A percentile compares a stretch with the other conserved stretches of the same genome.
Evolutionary conservation across 2,797 vertebrate species (phyloP).

Genomic region (Falco concolor): DNA sequence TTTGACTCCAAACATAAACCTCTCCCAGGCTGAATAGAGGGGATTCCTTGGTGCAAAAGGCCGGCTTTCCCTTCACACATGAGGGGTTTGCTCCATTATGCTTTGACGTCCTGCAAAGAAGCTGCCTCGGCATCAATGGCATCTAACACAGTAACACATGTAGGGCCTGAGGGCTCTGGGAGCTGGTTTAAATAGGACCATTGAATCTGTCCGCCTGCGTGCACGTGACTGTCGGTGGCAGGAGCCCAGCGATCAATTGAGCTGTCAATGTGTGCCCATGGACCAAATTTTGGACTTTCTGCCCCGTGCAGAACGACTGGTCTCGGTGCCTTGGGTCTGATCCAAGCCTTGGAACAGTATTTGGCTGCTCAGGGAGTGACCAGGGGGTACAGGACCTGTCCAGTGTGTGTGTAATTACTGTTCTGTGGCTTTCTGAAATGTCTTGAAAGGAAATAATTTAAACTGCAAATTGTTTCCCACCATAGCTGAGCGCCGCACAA

Average conservation of each 20-base stretch:
- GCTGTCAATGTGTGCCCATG: background rate
- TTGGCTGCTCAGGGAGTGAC: background rate
- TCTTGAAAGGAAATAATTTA: background rate
- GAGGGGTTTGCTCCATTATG: constrained; percentile 35
- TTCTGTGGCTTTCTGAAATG: background rate
- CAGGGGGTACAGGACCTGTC: background rate
- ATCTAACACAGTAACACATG: constrained; percentile 21
- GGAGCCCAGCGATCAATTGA: background rate
- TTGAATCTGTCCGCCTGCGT: background rate
- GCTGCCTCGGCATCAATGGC: constrained; percentile 24
- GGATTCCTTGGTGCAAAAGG: background rate
- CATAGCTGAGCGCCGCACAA: background rate
- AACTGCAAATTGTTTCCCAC: background rate
- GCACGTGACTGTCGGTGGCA: background rate
- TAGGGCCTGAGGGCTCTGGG: background rate
- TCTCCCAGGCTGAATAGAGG: background rate
- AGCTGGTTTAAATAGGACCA: constrained; percentile 30
- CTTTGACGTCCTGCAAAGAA: constrained; percentile 43
- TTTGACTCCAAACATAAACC: background rate
- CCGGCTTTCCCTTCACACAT: constrained; percentile 39
- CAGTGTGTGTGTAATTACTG: background rate
- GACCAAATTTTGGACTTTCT: background rate
- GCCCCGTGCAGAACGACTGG: background rate
- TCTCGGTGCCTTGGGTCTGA: accelerated
- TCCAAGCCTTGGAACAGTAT: background rate